Percentiles rank a stretch among this genome's conserved stretches.
Evolutionary conservation across 2,888 invertebrate genomes (phyloP).

Genomic region (Microctonus brassicae): DNA sequence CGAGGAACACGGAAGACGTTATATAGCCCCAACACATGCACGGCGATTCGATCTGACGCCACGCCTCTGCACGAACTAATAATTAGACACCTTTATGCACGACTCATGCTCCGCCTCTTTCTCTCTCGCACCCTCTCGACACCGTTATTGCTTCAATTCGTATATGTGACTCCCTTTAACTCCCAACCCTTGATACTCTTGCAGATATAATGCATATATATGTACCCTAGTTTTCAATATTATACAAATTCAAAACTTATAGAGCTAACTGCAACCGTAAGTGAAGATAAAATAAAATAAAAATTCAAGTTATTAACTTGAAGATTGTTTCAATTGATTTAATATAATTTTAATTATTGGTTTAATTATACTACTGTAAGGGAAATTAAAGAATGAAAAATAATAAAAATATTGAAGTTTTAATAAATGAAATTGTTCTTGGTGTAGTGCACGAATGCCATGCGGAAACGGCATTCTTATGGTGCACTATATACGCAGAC

Average conservation of each 20-base stretch:
- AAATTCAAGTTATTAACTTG: background rate
- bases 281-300: background rate
- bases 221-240: background rate
- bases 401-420: background rate
- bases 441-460: slow-evolving; percentile 5
- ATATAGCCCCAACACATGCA: slow-evolving; percentile 60
- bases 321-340: background rate
- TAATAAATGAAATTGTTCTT: slow-evolving; percentile 3
- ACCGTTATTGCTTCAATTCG: slow-evolving; percentile 12
- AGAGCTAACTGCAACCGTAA: background rate
- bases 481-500: background rate
- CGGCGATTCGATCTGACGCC: slow-evolving; percentile 63
- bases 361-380: background rate
- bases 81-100: slow-evolving; percentile 63
- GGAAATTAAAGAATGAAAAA: background rate
- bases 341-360: background rate
- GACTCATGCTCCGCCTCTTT: slow-evolving; percentile 50
- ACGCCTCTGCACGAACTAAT: slow-evolving; percentile 64
- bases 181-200: background rate
- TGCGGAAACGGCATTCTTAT: background rate
- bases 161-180: background rate
- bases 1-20: slow-evolving; percentile 59
- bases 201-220: too few relatives aligned
- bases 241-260: background rate
- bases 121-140: slow-evolving; percentile 34